phyloP scores from a whole-genome alignment of 2,113 vertebrate species.

The Nibea albiflora region DNA sequence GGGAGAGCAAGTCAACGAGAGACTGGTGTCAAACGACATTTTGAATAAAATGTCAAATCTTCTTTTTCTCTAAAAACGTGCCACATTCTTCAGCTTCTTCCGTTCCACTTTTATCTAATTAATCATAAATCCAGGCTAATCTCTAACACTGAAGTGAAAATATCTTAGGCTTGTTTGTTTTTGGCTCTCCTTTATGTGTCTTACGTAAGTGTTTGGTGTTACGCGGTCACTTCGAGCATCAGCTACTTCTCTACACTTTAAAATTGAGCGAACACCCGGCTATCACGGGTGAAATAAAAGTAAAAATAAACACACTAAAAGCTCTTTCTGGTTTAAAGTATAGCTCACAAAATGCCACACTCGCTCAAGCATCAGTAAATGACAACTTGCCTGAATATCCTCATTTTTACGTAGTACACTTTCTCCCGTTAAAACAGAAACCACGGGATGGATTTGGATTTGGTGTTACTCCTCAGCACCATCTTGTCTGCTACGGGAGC shows the following conservation, averaged over 20 bases:
- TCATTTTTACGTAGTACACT: neutral
- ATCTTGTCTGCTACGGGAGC: neutral
- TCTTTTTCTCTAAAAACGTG: neutral
- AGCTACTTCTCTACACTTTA: neutral
- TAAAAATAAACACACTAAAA: conserved; percentile 19
- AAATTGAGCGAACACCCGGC: neutral
- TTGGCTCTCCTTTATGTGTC: neutral
- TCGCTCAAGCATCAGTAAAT: neutral
- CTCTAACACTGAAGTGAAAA: neutral
- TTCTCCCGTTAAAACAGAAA: neutral
- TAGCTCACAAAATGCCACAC: neutral
- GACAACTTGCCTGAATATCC: neutral
- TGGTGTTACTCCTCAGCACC: neutral
- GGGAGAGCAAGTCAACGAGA: neutral
- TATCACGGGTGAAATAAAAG: neutral
- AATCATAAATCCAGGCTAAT: neutral
- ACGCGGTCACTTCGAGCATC: neutral
- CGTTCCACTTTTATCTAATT: neutral
- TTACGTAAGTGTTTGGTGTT: neutral
- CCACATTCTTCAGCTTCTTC: neutral
- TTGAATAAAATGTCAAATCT: neutral
- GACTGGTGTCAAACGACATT: neutral
- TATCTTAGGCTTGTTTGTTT: neutral
- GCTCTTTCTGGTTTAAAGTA: neutral
- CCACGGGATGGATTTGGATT: neutral